Base-by-base conservation (phyloP, 2,797 vertebrate genomes). In the Bovichtus diacanthus region DNA sequence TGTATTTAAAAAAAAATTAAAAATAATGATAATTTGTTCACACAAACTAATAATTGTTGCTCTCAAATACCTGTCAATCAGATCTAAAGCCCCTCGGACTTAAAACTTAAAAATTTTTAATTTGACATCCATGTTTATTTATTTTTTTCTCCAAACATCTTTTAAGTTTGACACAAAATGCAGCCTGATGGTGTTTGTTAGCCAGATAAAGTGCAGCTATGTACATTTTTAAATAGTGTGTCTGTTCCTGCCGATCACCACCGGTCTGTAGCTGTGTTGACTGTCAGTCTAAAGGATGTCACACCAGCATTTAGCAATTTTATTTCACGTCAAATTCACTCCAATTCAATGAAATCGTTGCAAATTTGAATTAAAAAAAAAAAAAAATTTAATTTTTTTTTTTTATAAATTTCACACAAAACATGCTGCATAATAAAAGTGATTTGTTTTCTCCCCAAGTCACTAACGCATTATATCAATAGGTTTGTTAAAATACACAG, bases 301-400 rank as follows among this genome's bases (percentile, higher is more conserved):
- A n/a, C 49, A 75, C 78, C 73, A 81, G 78, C 78, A 71, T 67
- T 71, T 62, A 60, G 29, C 21, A 27, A n/a, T 16, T 31, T 38
- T 3, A 59, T 38, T 19, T 63, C 23, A 29, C 6, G 1, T 23
- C 23, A 58, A 38, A 63, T 61, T 53, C 27, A 36, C 44, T 43
- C 3, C 5, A 21, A 47, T 55, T 46, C 16, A 66, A 21, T 39
- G 5, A 23, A 59, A 53, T 39, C 1, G 0, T 47, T 1, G 12
- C 0, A 41, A 41, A 67, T 16, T n/a, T 27, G 19, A 49, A 23
- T 27, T 31, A n/a, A 46, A n/a, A 54, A 58, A 47, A 46, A 23
- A n/a, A n/a, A n/a, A n/a, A n/a, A n/a, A n/a, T n/a, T n/a, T n/a
- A n/a, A n/a, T n/a, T n/a, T n/a, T 44, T 5, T 38, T n/a, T 31